Evolutionary conservation across 2,797 vertebrate genomes (phyloP).

Genomic region (Sebastes trivittatus): DNA sequence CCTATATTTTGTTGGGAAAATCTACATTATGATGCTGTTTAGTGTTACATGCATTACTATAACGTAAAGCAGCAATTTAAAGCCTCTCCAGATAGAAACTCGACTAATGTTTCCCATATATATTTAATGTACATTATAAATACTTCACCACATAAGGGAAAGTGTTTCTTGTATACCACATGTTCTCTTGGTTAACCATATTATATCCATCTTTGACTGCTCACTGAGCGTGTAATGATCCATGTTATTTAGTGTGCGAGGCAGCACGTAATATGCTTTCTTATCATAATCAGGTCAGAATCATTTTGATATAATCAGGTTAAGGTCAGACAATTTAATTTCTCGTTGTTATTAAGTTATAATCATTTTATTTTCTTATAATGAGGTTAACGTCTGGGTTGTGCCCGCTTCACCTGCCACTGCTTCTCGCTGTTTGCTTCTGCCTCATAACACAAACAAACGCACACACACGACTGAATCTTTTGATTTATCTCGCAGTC

Average conservation of each 20-base stretch:
- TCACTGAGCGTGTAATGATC: conserved; percentile 14
- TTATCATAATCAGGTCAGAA: conserved; percentile 25
- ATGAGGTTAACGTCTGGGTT: conserved; percentile 16
- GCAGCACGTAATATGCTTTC: conserved; percentile 17
- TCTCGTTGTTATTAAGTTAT: conserved; percentile 19
- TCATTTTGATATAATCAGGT: conserved; percentile 27
- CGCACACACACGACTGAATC: not conserved
- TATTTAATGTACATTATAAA: not conserved
- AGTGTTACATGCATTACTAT: not conserved
- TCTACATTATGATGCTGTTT: not conserved
- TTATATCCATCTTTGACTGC: conserved; percentile 1
- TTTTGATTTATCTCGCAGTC: conserved; percentile 1
- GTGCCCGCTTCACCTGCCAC: conserved; percentile 9
- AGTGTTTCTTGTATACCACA: not conserved
- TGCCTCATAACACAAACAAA: not conserved
- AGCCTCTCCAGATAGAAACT: not conserved
- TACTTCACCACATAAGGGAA: not conserved
- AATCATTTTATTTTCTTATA: conserved; percentile 32
- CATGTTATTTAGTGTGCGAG: conserved; percentile 9
- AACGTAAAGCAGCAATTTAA: not conserved
- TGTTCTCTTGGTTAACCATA: not conserved
- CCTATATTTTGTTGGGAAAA: not conserved
- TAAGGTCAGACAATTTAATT: conserved; percentile 31
- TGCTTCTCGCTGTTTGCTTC: not conserved
- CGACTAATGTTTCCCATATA: not conserved